Evolutionary conservation across 2,888 invertebrate species (phyloP).

Genomic region (Drosophila multiciliata): DNA sequence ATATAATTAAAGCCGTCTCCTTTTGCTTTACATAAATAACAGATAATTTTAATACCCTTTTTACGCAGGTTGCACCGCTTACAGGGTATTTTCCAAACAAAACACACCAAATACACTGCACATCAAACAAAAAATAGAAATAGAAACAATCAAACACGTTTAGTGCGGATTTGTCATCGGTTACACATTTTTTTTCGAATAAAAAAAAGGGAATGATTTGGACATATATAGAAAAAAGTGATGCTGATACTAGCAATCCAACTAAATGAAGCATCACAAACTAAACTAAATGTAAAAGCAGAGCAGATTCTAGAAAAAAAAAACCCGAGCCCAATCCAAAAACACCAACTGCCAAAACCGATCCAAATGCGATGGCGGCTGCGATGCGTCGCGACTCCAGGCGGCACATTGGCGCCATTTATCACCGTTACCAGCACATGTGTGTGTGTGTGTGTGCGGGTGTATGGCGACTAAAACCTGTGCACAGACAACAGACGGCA

Average conservation of each 20-base stretch:
- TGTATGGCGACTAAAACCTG: conserved; percentile 64
- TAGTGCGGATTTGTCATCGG: conserved; percentile 74
- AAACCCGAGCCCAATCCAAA: neutral
- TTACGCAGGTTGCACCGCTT: neutral
- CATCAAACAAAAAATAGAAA: conserved; percentile 12
- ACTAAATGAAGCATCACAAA: conserved; percentile 73
- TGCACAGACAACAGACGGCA: conserved; percentile 62
- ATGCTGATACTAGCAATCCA: conserved; percentile 33
- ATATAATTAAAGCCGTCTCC: neutral
- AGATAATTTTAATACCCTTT: neutral
- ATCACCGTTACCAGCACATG: conserved; percentile 79
- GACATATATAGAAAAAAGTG: neutral
- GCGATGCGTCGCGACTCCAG: conserved; percentile 76
- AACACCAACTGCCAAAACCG: conserved; percentile 9
- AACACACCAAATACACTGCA: conserved; percentile 3
- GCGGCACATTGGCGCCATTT: conserved; percentile 85
- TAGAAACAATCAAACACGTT: conserved; percentile 73
- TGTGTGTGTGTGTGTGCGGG: conserved; percentile 16
- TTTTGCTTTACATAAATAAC: neutral
- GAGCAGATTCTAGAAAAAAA: conserved; percentile 39
- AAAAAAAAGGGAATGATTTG: conserved; percentile 1
- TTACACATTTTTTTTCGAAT: conserved; percentile 25
- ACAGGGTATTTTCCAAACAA: conserved; percentile 36
- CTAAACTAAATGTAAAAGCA: conserved; percentile 72
- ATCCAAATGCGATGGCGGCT: conserved; percentile 58